Evolutionary conservation across 2,113 vertebrate species (phyloP).

Genomic region (Bubo bubo): DNA sequence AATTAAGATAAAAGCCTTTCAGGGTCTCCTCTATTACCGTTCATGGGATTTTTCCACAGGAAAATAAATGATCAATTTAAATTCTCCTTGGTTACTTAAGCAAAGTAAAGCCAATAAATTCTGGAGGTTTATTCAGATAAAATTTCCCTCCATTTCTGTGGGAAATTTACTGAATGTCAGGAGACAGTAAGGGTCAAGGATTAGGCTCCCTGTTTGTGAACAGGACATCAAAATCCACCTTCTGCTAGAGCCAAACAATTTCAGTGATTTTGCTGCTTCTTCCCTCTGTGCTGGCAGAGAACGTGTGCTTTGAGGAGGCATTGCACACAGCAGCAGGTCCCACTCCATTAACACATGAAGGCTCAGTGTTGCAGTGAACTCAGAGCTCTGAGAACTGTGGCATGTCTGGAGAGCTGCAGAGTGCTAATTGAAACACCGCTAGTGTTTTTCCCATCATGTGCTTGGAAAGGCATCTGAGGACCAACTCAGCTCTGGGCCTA

Average conservation of each 20-base stretch:
- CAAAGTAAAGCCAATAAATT: not conserved
- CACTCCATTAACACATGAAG: not conserved
- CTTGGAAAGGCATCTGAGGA: not conserved
- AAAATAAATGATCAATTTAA: conserved; percentile 41
- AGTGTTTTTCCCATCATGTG: not conserved
- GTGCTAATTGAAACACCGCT: not conserved
- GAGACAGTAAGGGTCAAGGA: not conserved
- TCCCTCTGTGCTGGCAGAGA: not conserved
- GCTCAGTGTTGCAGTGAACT: not conserved
- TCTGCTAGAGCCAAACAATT: not conserved
- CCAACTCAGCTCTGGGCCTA: not conserved
- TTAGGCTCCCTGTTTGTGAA: not conserved
- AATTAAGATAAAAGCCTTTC: conserved; percentile 63
- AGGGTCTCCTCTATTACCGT: conserved; percentile 27
- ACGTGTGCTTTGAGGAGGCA: not conserved
- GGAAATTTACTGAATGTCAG: not conserved
- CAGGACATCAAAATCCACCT: not conserved
- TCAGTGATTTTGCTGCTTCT: not conserved
- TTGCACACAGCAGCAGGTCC: not conserved
- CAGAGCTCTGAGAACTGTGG: accelerated
- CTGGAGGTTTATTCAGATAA: not conserved
- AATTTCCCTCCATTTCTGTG: not conserved
- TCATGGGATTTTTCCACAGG: conserved; percentile 22
- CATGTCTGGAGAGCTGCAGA: not conserved
- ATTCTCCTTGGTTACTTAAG: conserved; percentile 23